phyloP scores from a whole-genome alignment of 2,797 vertebrate species.

The Centropyge bicolor region DNA sequence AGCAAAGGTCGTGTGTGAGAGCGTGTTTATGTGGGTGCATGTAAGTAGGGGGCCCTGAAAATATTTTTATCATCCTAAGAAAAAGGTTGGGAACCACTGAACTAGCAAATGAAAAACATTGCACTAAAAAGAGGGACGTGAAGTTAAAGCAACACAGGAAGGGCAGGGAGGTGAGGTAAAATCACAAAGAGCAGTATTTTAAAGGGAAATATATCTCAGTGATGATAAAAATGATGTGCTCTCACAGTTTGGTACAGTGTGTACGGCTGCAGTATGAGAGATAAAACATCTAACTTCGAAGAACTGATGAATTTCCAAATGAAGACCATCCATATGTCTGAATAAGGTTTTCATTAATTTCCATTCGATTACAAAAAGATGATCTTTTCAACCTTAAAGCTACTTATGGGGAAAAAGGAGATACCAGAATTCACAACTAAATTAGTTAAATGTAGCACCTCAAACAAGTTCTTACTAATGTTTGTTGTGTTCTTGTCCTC shows the following conservation, averaged over 20 bases:
- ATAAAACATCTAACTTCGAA: not conserved
- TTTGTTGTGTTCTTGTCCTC: not conserved
- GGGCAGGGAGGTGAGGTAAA: not conserved
- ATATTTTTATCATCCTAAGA: too few species aligned
- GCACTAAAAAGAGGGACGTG: not conserved
- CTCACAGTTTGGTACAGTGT: not conserved
- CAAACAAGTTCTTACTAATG: too few species aligned
- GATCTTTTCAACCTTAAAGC: not conserved
- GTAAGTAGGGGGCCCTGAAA: too few species aligned
- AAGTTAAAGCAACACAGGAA: not conserved
- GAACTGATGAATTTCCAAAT: too few species aligned
- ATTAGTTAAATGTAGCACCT: not conserved
- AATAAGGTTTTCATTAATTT: not conserved
- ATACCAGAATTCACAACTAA: too few species aligned
- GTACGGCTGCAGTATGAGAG: not conserved
- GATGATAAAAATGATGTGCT: not conserved
- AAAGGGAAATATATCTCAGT: conserved; percentile 1
- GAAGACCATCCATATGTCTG: too few species aligned
- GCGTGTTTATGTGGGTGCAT: too few species aligned
- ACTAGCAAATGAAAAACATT: not conserved
- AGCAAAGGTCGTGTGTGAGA: too few species aligned
- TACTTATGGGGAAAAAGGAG: not conserved
- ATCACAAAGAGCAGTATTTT: not conserved
- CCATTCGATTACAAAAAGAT: not conserved
- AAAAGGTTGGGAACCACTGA: too few species aligned